Conservation (phyloP, 1,140 invertebrate genomes). For the Amphibalanus amphitrite region DNA sequence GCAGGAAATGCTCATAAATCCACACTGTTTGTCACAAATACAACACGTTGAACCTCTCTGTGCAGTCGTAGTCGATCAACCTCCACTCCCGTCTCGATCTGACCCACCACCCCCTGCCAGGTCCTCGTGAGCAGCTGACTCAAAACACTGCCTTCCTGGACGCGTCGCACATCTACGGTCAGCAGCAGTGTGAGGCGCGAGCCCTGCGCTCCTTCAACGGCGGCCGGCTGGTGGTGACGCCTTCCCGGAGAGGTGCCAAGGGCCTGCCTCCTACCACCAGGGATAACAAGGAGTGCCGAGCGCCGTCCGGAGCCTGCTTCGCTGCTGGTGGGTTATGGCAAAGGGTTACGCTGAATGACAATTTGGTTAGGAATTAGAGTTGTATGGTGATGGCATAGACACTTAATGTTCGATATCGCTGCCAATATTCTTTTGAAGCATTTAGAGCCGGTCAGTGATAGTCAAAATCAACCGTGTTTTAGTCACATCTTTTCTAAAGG, state of each 20-base stretch:
- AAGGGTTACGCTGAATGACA: too few species aligned
- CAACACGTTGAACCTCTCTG: too few species aligned
- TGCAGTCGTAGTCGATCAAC: too few species aligned
- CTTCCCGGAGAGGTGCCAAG: conserved; percentile 47
- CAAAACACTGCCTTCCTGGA: conserved; percentile 83
- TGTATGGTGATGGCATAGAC: too few species aligned
- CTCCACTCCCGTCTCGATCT: too few species aligned
- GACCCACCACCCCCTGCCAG: conserved; percentile 7
- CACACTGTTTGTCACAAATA: too few species aligned
- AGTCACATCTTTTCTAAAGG: too few species aligned
- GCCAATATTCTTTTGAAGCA: too few species aligned
- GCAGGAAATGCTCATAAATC: too few species aligned
- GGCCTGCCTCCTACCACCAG: conserved; percentile 56
- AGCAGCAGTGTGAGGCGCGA: conserved; percentile 54
- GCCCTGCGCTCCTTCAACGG: conserved; percentile 43
- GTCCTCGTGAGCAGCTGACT: conserved; percentile 75
- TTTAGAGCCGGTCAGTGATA: too few species aligned
- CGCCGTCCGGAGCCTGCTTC: conserved; percentile 63
- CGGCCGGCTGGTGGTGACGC: conserved; percentile 62
- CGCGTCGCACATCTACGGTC: conserved; percentile 58
- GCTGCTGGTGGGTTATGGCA: conserved; percentile 52
- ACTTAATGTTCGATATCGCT: too few species aligned
- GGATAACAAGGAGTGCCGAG: conserved; percentile 66
- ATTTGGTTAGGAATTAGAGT: too few species aligned
- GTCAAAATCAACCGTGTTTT: conserved; percentile 21